Conservation (phyloP, 1,140 invertebrate species). For the Heliconius eleuchia region DNA sequence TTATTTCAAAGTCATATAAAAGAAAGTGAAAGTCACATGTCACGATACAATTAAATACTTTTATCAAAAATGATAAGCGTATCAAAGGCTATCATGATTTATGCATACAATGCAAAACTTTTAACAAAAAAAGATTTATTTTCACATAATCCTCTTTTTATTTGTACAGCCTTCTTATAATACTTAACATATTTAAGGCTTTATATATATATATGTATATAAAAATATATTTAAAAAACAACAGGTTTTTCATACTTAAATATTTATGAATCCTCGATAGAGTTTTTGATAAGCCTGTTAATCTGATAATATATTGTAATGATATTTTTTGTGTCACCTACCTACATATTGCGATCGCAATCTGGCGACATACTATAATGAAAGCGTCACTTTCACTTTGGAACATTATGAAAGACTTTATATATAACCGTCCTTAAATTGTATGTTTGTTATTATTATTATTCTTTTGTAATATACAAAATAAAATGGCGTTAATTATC, state of each 20-base stretch:
- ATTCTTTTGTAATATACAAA: neutral
- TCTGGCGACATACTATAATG: neutral
- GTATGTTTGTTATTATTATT: constrained; percentile 9
- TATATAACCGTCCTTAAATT: constrained; percentile 20
- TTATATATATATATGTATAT: neutral
- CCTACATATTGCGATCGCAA: constrained; percentile 8
- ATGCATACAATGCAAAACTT: neutral
- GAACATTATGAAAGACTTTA: constrained; percentile 8
- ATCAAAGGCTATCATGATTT: constrained; percentile 29
- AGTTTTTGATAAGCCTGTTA: neutral
- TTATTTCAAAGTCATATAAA: constrained; percentile 18
- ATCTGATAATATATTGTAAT: constrained; percentile 6
- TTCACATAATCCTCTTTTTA: neutral
- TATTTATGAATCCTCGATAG: neutral
- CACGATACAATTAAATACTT: constrained; percentile 23
- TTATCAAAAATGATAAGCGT: constrained; percentile 35
- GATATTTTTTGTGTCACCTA: neutral
- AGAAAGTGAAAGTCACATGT: constrained; percentile 29
- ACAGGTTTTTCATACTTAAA: too few species aligned
- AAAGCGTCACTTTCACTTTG: constrained; percentile 27
- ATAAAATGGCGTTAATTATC: constrained; percentile 11
- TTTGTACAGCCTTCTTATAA: neutral
- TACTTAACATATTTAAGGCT: neutral
- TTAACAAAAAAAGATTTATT: neutral
- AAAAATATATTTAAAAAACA: too few species aligned